Base-by-base conservation (phyloP, 1,140 invertebrate species). In the Leptestheria dahalacensis region DNA sequence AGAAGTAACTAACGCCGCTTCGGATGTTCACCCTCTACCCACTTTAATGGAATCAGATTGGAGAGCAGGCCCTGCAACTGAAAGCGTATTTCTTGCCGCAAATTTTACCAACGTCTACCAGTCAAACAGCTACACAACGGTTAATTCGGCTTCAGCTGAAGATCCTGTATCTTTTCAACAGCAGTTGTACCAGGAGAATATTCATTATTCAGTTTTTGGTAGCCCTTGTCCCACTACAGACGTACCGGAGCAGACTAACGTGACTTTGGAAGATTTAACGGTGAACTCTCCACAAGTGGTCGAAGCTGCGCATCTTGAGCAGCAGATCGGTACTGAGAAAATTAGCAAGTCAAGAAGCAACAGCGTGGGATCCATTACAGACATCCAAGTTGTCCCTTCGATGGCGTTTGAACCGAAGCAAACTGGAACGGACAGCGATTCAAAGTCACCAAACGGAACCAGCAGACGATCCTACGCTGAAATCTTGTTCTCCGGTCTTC, bases 401-500 rank as follows among this genome's bases (percentile, higher is more conserved):
- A 41, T 9, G 15, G 6, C 33, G 33, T 41, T 15, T 41, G 33
- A 15, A 15, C 33, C 6, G 33, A 41, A 41, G 15, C 33, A 6
- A 15, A 15, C 15, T 41, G 15, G 6, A 41, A 41, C 6, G 15
- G 33, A 41, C 15, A 41, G 33, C 33, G 33, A 41, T 9, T 6
- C 15, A 15, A 41, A 41, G 15, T 41, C 33, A 9, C 15, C 33
- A 15, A 41, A 41, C 15, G 33, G 33, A 15, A 41, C 6, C 6
- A 41, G 15, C 12, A 57, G 54, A 21, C 25, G 47, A 26, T 57
- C 61, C 12, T 62, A 62, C 21, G 61, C 61, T 1, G 41, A 62
- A 20, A 62, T 62, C 24, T 51, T 62, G 48, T 18, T 50, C 2
- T 24, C 54, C 41, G 61, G 61, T 25, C 46, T 61, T 18, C 52